Evolutionary conservation across 2,888 invertebrate species (phyloP).

Genomic region (Byasa hedistus): DNA sequence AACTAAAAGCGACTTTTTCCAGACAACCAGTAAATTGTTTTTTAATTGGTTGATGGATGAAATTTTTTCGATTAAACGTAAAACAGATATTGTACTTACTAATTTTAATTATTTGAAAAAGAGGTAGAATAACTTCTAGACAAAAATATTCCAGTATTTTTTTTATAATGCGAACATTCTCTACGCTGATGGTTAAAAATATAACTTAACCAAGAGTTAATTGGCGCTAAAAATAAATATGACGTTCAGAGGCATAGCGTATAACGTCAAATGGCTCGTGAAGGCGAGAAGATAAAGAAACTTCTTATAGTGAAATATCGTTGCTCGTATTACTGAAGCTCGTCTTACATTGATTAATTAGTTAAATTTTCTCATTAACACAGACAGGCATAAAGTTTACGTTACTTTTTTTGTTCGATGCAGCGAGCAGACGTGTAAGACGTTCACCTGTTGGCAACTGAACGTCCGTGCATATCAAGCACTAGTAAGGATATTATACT

Average conservation of each 20-base stretch:
- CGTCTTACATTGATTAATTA: conserved; percentile 54
- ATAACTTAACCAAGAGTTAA: conserved; percentile 41
- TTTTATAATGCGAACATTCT: background rate
- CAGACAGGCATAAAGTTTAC: conserved; percentile 1
- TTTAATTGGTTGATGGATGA: no score
- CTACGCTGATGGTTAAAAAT: background rate
- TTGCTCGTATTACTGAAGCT: conserved; percentile 42
- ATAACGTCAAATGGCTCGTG: conserved; percentile 60
- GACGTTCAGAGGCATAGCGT: conserved; percentile 50
- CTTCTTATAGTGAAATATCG: conserved; percentile 48
- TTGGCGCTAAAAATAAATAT: conserved; percentile 60
- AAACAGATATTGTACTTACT: no score
- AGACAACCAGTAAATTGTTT: no score
- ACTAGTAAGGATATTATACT: no score
- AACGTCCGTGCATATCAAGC: background rate
- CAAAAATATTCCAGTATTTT: background rate
- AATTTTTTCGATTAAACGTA: no score
- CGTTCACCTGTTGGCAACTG: no score
- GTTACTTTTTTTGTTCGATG: background rate
- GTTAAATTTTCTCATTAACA: conserved; percentile 27
- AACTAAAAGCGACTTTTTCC: no score
- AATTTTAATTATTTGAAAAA: no score
- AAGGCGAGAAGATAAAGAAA: conserved; percentile 57
- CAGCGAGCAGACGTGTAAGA: no score
- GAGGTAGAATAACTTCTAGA: background rate